Percentiles rank a stretch among this genome's conserved stretches.
Evolutionary conservation across 2,113 vertebrate species (phyloP).

Genomic region (Haemorhous mexicanus): DNA sequence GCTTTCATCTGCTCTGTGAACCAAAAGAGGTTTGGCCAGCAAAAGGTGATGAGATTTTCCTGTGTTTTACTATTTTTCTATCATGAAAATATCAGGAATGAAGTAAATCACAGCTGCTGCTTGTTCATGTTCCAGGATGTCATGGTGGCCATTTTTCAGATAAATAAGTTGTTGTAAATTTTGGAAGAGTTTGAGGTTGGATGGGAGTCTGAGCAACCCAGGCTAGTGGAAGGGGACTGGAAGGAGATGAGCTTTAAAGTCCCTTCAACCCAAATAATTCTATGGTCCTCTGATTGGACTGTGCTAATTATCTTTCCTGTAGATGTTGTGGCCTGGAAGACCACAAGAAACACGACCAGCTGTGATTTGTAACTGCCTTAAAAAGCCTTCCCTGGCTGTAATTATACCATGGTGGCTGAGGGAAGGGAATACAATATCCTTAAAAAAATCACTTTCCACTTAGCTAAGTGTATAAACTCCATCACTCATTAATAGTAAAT

Average conservation of each 20-base stretch:
- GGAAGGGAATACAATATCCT: background rate
- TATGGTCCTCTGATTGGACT: background rate
- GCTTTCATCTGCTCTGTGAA: background rate
- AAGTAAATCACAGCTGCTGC: background rate
- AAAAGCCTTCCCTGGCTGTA: background rate
- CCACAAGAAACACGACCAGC: background rate
- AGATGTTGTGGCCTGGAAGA: background rate
- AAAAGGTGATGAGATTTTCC: background rate
- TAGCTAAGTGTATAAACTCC: background rate
- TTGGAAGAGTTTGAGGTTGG: background rate
- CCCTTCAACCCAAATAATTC: background rate
- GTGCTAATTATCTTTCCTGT: background rate
- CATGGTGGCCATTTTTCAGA: background rate
- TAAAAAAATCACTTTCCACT: conserved; percentile 1
- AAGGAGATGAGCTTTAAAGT: background rate
- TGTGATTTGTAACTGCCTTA: background rate
- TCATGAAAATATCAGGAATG: background rate
- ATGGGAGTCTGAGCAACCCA: background rate
- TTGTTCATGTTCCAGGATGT: background rate
- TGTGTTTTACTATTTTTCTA: background rate
- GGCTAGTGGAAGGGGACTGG: background rate
- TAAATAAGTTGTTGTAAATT: background rate
- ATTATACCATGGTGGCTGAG: background rate
- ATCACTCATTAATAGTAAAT: conserved; percentile 1
- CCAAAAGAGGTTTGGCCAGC: background rate